Evolutionary conservation across 2,888 invertebrate genomes (phyloP).

Genomic region (Agriotes lineatus): DNA sequence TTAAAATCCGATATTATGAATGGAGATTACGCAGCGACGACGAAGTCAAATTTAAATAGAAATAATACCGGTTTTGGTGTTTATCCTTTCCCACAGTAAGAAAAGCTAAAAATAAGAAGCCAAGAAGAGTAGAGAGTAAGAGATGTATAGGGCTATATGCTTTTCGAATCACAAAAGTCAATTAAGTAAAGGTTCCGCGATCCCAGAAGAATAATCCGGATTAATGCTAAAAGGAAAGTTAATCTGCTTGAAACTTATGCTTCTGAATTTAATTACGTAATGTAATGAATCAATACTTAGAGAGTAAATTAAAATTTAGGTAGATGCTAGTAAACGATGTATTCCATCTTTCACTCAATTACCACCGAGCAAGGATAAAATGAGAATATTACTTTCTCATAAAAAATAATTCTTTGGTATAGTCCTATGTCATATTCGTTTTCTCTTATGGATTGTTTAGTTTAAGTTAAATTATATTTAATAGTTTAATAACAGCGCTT

Average conservation of each 20-base stretch:
- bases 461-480: no score
- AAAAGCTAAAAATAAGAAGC: constrained; percentile 1
- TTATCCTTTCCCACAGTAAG: constrained; percentile 4
- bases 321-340: constrained; percentile 36
- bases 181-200: constrained; percentile 47
- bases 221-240: constrained; percentile 49
- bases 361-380: no score
- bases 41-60: not conserved
- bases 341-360: not conserved
- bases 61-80: not conserved
- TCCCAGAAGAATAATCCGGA: constrained; percentile 47
- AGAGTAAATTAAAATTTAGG: constrained; percentile 25
- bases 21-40: not conserved
- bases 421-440: no score
- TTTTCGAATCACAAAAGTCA: constrained; percentile 45
- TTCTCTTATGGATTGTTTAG: no score
- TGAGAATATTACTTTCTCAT: not conserved
- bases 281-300: constrained; percentile 42
- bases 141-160: constrained; percentile 18
- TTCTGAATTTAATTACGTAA: constrained; percentile 47
- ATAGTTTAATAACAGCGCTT: no score
- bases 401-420: no score
- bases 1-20: not conserved
- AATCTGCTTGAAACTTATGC: constrained; percentile 47
- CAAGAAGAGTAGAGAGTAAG: not conserved